phyloP scores from a whole-genome alignment of 2,797 vertebrate genomes.

The Allochrocebus solatus region DNA sequence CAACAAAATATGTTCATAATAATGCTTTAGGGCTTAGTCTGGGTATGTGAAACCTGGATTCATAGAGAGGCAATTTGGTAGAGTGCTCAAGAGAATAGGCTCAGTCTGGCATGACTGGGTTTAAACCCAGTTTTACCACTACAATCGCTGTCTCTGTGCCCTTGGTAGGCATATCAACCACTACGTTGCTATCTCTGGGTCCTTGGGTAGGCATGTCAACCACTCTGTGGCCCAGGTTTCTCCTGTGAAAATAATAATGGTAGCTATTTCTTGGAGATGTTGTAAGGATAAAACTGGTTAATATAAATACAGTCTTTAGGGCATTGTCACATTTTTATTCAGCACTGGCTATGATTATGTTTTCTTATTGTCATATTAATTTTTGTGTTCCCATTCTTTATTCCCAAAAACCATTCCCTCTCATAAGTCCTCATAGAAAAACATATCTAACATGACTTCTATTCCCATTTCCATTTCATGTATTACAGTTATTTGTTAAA shows the following conservation, averaged over 20 bases:
- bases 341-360: background rate
- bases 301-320: background rate
- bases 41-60: background rate
- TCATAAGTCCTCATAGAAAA: background rate
- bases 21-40: background rate
- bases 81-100: background rate
- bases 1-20: background rate
- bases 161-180: background rate
- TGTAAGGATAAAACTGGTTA: background rate
- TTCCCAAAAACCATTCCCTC: background rate
- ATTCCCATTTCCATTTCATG: background rate
- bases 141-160: background rate
- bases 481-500: background rate
- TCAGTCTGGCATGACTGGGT: background rate
- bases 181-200: background rate
- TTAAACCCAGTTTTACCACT: background rate
- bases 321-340: background rate
- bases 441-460: background rate
- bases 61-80: background rate
- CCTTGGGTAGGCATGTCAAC: background rate
- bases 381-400: background rate
- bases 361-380: background rate
- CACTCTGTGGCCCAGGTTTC: background rate
- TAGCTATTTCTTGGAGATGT: background rate
- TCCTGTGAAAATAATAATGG: background rate